Base-by-base conservation (phyloP, 2,888 invertebrate genomes). In the Himalopsyche tibetana region DNA sequence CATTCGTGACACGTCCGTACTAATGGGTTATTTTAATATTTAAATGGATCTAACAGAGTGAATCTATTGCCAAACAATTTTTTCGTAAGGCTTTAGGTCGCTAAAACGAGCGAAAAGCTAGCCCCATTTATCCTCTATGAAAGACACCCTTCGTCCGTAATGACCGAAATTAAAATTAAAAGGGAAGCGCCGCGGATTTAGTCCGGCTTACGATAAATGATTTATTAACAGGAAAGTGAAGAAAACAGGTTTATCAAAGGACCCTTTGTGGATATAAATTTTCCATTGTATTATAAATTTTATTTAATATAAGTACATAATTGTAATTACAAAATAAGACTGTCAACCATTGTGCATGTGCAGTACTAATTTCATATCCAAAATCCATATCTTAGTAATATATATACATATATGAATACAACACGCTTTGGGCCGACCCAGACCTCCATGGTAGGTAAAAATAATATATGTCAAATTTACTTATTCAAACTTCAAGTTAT, bases 21-120 rank as follows among this genome's bases (percentile, higher is more conserved):
- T 83, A 83, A 83, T 83, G 83, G 83, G 63, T 69, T 74, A 63
- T 56, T 83, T 83, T 69, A 83, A 83, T 83, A 83, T 83, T 83
- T 69, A 83, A 83, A 83, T 83, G 56, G 82, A 55, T 55, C 82
- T 82, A 82, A 82, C 55, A 82, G 83, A 74, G 28, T 74, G 74
- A 74, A 74, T 74, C 74, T 74, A 74, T 74, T 74, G 74, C 74
- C 74, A 36, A 74, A 74, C 74, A 74, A 74, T 12, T 12, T 36
- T 74, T 28, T 36, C 38, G 74, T 15, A 74, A 36, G 74, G 74
- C 38, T 74, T 74, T 36, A 74, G 74, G 74, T 74, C 74, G 36
- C 74, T 12, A 12, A 74, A 74, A 74, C 36, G 36, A 12, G 15
- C 19, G 38, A 74, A 38, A 74, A 36, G 74, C 63, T 15, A 74